A percentile compares a stretch with the other conserved stretches of the same genome.
phyloP scores from a whole-genome alignment of 2,888 invertebrate species.

The Caenorhabditis angaria region DNA sequence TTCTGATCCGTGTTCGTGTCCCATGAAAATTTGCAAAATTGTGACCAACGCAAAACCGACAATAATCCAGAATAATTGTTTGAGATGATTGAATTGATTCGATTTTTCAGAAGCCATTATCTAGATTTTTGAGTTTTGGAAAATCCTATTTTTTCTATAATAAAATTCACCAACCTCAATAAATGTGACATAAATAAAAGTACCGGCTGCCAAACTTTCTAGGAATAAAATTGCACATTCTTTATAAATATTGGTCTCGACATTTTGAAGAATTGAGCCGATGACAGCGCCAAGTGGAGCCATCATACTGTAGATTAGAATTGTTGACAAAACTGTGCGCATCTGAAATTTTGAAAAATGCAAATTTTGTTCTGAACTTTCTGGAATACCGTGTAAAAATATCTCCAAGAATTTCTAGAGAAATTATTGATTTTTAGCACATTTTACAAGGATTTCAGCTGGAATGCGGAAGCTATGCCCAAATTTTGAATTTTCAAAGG shows the following conservation, averaged over 20 bases:
- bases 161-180: conserved; percentile 25
- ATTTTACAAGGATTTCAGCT: too few relatives aligned
- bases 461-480: too few relatives aligned
- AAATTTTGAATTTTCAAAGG: not conserved
- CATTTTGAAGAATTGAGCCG: conserved; percentile 45
- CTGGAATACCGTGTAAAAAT: too few relatives aligned
- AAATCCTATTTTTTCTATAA: not conserved
- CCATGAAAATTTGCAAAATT: conserved; percentile 47
- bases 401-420: too few relatives aligned
- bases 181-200: conserved; percentile 69
- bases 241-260: conserved; percentile 53
- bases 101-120: conserved; percentile 57
- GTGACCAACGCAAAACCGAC: conserved; percentile 63
- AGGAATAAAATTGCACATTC: conserved; percentile 63
- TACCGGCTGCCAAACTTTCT: conserved; percentile 67
- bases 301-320: conserved; percentile 77
- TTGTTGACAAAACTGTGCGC: conserved; percentile 70
- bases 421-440: too few relatives aligned
- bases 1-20: conserved; percentile 28
- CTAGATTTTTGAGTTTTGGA: conserved; percentile 7
- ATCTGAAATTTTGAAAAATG: conserved; percentile 33
- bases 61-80: conserved; percentile 64
- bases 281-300: conserved; percentile 78
- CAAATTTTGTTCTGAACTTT: too few relatives aligned
- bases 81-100: conserved; percentile 56